A percentile compares a stretch with the other conserved stretches of the same genome.
phyloP scores from a whole-genome alignment of 2,888 invertebrate genomes.

The Lasius platythorax region DNA sequence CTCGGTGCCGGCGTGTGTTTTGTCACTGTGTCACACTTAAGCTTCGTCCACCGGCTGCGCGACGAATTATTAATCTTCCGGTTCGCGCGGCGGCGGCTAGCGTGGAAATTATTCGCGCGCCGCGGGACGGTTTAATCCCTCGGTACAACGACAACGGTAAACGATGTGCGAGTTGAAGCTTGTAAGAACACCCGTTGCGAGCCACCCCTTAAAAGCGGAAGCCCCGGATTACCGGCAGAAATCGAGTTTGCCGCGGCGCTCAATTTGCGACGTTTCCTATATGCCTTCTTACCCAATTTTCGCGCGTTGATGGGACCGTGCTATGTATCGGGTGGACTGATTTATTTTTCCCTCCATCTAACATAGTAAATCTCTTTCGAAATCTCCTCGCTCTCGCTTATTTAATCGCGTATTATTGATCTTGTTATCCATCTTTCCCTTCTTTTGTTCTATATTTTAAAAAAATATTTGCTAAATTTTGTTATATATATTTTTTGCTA shows the following conservation, averaged over 20 bases:
- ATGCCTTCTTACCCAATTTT: constrained; percentile 83
- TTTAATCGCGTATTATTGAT: neutral
- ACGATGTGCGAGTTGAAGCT: constrained; percentile 62
- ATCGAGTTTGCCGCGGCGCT: constrained; percentile 84
- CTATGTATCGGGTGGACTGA: constrained; percentile 35
- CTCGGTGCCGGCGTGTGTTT: constrained; percentile 23
- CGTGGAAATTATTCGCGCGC: constrained; percentile 79
- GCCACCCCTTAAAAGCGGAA: constrained; percentile 82
- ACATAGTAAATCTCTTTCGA: neutral
- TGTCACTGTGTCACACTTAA: constrained; percentile 68
- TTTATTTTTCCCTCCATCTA: constrained; percentile 14
- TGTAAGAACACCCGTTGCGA: constrained; percentile 61
- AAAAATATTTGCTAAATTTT: neutral
- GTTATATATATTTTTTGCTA: too few relatives aligned
- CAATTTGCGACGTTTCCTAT: constrained; percentile 85
- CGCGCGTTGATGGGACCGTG: constrained; percentile 73
- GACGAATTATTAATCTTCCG: constrained; percentile 81
- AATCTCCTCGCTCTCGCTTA: neutral
- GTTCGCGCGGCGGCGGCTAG: constrained; percentile 62
- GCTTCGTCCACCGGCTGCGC: constrained; percentile 62
- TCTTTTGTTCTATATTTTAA: neutral
- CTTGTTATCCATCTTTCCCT: neutral
- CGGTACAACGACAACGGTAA: constrained; percentile 50
- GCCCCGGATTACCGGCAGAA: constrained; percentile 83
- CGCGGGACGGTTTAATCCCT: constrained; percentile 79